These are phyloP conservation scores for Elegia similella DNA, from an alignment of 2,888 invertebrate species.

Conservation along the genomic window DNA sequence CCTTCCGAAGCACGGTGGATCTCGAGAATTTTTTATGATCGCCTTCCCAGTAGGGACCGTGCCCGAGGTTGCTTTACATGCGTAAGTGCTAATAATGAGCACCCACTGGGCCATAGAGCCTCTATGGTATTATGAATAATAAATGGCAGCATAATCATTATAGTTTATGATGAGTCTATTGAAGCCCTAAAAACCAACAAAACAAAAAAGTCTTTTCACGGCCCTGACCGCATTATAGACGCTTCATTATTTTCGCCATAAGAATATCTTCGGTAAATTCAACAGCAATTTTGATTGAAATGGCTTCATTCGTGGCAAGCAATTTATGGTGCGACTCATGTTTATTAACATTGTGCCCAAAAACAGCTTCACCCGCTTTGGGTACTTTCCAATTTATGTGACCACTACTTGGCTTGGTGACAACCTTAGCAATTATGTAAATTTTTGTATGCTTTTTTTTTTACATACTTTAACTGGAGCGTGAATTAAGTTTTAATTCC, in stretches of 20 bases:
- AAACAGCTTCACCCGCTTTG: conserved; percentile 5
- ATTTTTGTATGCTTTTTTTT: neutral
- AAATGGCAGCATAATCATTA: too few relatives aligned
- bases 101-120: too few relatives aligned
- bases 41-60: too few relatives aligned
- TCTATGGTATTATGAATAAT: too few relatives aligned
- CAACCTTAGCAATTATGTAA: neutral
- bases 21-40: too few relatives aligned
- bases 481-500: too few relatives aligned
- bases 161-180: too few relatives aligned
- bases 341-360: conserved; percentile 13
- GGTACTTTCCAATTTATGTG: conserved; percentile 3
- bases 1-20: too few relatives aligned
- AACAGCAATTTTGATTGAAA: conserved; percentile 5
- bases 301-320: conserved; percentile 4
- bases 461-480: too few relatives aligned
- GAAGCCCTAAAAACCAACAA: too few relatives aligned
- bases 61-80: too few relatives aligned
- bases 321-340: conserved; percentile 12
- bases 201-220: neutral
- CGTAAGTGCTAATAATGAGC: too few relatives aligned
- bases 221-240: neutral
- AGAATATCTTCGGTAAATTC: neutral
- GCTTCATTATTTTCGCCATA: conserved; percentile 1
- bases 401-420: neutral